Base-by-base conservation (phyloP, 2,113 vertebrate genomes). In the Pipa parva region DNA sequence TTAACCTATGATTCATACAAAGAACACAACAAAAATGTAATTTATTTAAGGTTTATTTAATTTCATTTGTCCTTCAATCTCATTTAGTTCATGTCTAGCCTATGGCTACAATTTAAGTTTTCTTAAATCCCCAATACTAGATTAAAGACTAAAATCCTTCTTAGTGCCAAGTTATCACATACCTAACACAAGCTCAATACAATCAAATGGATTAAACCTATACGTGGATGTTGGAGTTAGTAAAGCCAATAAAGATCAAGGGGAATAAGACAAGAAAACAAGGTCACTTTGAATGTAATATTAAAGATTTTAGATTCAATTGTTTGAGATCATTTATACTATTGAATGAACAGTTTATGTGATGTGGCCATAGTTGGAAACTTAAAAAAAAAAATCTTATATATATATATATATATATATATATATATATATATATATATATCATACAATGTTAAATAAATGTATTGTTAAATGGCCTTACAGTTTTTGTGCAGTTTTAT, bases 91-190 rank as follows among this genome's bases (percentile, higher is more conserved):
- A 74, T 73, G 42, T 73, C 68, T 74, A 72, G 83, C 81, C 78
- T 73, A 72, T 78, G 73, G 81, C 78, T 79, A 71, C 69, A 81
- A 79, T 78, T 74, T 78, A 63, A 73, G 69, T 72, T 75, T 76
- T 71, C 78, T 79, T 77, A 71, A 77, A 79, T 80, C 76, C 71
- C 66, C 71, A 75, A 78, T 81, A 81, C 75, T 77, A 82, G 83
- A 85, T 83, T 82, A 85, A 79, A 81, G 75, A 79, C 78, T 78
- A 79, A 82, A 86, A 84, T 83, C 84, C 78, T 76, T 82, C 81
- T 82, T 78, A 82, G 76, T 81, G 76, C 72, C 74, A 80, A 78
- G 36, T 82, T 84, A 84, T 58, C 81, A 63, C 52, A 26, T 65
- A 75, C 77, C 71, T 80, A 82, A 79, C 76, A 72, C 63, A 79